These are phyloP conservation scores for Tridacna gigas DNA, from an alignment of 2,888 invertebrate genomes.

Conservation along the genomic window DNA sequence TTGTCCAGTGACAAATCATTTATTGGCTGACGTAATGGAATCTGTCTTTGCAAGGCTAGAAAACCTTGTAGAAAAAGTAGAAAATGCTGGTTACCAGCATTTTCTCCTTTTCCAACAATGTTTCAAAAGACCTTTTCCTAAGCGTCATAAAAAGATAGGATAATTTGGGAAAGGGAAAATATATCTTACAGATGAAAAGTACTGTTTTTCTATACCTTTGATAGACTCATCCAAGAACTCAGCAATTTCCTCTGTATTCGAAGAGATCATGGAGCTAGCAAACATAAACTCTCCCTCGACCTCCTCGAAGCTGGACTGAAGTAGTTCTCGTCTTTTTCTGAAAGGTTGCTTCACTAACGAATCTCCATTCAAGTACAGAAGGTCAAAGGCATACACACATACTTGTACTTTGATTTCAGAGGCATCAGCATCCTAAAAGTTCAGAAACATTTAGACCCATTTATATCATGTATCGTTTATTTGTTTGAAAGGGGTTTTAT, in stretches of 20 bases:
- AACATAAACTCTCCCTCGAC: slow-evolving; percentile 93
- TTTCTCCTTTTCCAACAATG: no score
- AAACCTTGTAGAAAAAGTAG: no score
- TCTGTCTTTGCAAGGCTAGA: no score
- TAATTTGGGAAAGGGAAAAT: no score
- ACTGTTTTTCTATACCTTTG: slow-evolving; percentile 87
- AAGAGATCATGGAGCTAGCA: slow-evolving; percentile 93
- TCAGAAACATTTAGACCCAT: background rate
- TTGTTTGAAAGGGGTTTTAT: no score
- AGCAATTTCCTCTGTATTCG: slow-evolving; percentile 95
- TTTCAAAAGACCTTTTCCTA: no score
- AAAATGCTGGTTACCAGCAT: no score
- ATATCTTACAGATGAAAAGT: no score
- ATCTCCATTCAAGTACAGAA: slow-evolving; percentile 95
- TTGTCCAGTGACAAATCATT: no score
- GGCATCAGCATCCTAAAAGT: slow-evolving; percentile 89
- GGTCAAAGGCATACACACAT: slow-evolving; percentile 98
- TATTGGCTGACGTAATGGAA: no score
- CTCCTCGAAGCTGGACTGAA: slow-evolving; percentile 87
- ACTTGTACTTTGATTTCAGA: slow-evolving; percentile 94
- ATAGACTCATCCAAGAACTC: slow-evolving; percentile 97
- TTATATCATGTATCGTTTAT: no score
- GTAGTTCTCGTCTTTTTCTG: slow-evolving; percentile 89
- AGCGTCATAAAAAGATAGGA: no score
- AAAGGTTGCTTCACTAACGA: slow-evolving; percentile 93